Base-by-base conservation (phyloP, 2,888 invertebrate genomes). In the Meiosimyza decipiens region DNA sequence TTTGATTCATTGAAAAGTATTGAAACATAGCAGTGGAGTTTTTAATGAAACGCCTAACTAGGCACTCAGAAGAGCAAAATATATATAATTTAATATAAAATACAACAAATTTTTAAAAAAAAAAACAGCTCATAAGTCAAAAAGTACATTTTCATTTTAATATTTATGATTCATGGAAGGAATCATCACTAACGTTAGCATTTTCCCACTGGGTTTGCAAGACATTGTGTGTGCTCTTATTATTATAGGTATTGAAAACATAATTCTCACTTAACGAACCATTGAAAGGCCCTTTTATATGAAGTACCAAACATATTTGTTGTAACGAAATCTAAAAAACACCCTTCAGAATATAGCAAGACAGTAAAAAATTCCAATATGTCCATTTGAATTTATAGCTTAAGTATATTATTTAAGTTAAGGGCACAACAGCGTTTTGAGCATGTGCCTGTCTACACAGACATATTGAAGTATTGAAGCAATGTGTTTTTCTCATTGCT, bases 201-300 rank as follows among this genome's bases (percentile, higher is more conserved):
- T 40, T 40, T 40, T 40, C 40, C 9, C 9, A 40, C 9, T 40
- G 40, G 40, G 40, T 40, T 40, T 6, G 40, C 40, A 40, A 40
- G 9, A 40, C 6, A 7, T 40, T 40, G 9, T 40, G 9, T 40
- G 9, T 40, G 13, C 13, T 11, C 4, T 16, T n/a, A 15, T 51
- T 52, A 59, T 50, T 51, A 49, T 62, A 33, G 51, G 50, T 50
- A 22, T 51, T 28, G 59, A 60, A 69, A 62, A 69, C n/a, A 50
- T 59, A 16, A 69, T 60, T 59, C 59, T 9, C 52, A n/a, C 52
- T 59, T 62, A 69, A 62, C 52, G 69, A 62, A 69, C 69, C 60
- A 33, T 60, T 69, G 51, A 60, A 60, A 60, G 69, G 51, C 59
- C 15, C 33, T 69, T 40, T 55, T 57, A 47, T 33, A 50, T 18